phyloP scores from a whole-genome alignment of 2,888 invertebrate genomes.

The Chloromyia formosa region DNA sequence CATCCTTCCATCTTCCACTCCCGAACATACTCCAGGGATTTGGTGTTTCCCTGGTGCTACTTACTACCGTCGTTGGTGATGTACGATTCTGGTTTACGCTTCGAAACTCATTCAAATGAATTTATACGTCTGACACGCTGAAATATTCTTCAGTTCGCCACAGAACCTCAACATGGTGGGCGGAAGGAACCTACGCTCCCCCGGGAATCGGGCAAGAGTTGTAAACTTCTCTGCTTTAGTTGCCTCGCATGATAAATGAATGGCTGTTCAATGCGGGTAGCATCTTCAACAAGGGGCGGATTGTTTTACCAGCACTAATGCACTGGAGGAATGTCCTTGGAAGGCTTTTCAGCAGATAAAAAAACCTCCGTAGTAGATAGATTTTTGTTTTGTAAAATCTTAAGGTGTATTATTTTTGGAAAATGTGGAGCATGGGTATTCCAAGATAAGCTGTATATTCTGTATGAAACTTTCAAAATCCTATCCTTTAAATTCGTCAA shows the following conservation, averaged over 20 bases:
- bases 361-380: too few species aligned
- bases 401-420: too few species aligned
- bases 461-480: too few species aligned
- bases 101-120: conserved; percentile 33
- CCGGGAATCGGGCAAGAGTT: conserved; percentile 5
- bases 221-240: conserved; percentile 10
- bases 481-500: too few species aligned
- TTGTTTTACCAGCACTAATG: not conserved
- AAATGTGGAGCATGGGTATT: too few species aligned
- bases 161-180: conserved; percentile 29
- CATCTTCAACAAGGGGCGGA: not conserved
- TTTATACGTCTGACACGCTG: conserved; percentile 43
- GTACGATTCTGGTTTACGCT: conserved; percentile 38
- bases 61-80: conserved; percentile 12
- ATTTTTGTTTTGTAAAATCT: too few species aligned
- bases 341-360: too few species aligned
- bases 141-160: conserved; percentile 37
- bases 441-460: too few species aligned
- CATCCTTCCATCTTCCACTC: conserved; percentile 29
- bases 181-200: not conserved
- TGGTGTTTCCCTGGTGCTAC: not conserved
- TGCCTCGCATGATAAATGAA: conserved; percentile 29
- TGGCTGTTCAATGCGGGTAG: not conserved
- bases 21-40: not conserved
- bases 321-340: too few species aligned